Base-by-base conservation (phyloP, 2,797 vertebrate species). In the Gallirallus australis region DNA sequence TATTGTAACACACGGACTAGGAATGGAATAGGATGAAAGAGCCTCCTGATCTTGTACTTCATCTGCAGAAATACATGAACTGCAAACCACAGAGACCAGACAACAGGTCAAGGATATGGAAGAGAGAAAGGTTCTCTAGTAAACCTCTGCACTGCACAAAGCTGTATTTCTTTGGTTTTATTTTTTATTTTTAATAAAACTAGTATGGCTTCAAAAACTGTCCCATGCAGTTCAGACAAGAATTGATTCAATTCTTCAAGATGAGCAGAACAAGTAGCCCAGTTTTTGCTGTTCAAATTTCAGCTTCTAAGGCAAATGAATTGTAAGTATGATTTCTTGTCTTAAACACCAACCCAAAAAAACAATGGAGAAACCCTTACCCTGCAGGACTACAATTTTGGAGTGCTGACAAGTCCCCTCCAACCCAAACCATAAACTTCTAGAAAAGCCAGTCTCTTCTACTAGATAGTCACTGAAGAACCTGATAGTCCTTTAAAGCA, bases 1-100 rank as follows among this genome's bases (percentile, higher is more conserved):
- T 92, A 91, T 11, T 76, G 33, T 80, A 90, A 93, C 42, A 57
- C 64, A 64, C 0, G 0, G 78, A 45, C 19, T 23, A 73, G 78
- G 78, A 89, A 71, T 24, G 72, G 64, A 94, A 71, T 8, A 63
- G 59, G 91, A 96, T 91, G 61, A 94, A 94, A 94, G 47, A 40
- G 45, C 59, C 80, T 73, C 76, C 78, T 31, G 30, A 66, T 92
- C 91, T 79, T 79, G 40, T 63, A 85, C 47, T 80, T 93, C 9
- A 15, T 65, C 77, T 90, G 78, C 68, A 93, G 54, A 93, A 89
- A 89, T 35, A 89, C 45, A 56, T 2, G 25, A 93, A 80, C 27
- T 82, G 39, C 78, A 91, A 86, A 68, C 48, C 64, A 82, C 48
- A 81, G 57, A 82, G 35, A 82, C 19, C 33, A 54, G 61, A 68